Conservation (phyloP, 2,113 vertebrate species). For the Spilogale gracilis region DNA sequence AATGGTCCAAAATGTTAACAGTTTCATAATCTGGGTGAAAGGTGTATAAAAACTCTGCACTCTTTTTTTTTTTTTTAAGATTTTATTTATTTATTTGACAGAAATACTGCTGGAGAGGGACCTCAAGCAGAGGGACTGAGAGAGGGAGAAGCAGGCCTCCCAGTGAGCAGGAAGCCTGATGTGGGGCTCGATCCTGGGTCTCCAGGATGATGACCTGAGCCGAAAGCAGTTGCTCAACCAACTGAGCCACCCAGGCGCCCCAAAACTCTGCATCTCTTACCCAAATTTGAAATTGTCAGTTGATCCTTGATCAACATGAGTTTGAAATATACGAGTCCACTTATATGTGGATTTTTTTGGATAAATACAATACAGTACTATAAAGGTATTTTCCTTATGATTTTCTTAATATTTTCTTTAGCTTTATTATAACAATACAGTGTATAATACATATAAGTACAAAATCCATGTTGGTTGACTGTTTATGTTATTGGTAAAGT, state of each 20-base stretch:
- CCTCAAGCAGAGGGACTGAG: too few relatives aligned
- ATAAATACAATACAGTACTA: background rate
- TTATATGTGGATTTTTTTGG: background rate
- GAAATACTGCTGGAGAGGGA: too few relatives aligned
- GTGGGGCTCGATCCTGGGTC: too few relatives aligned
- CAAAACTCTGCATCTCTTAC: background rate
- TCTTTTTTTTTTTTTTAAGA: too few relatives aligned
- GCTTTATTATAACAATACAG: background rate
- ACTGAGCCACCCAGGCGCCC: too few relatives aligned
- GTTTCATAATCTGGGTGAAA: slow-evolving; percentile 19
- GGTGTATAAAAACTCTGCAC: background rate
- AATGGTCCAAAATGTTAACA: background rate
- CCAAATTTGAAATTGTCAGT: slow-evolving; percentile 45
- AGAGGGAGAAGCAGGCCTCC: too few relatives aligned
- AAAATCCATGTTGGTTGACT: background rate
- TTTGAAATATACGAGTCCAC: background rate
- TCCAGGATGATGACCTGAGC: too few relatives aligned
- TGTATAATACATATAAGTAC: background rate
- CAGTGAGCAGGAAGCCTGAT: too few relatives aligned
- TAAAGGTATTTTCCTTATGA: background rate
- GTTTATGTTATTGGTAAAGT: background rate
- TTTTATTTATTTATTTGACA: too few relatives aligned
- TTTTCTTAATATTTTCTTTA: background rate
- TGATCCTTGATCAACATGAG: background rate
- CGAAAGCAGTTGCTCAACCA: too few relatives aligned